Base-by-base conservation (phyloP, 2,797 vertebrate genomes). In the Antennarius maculatus region DNA sequence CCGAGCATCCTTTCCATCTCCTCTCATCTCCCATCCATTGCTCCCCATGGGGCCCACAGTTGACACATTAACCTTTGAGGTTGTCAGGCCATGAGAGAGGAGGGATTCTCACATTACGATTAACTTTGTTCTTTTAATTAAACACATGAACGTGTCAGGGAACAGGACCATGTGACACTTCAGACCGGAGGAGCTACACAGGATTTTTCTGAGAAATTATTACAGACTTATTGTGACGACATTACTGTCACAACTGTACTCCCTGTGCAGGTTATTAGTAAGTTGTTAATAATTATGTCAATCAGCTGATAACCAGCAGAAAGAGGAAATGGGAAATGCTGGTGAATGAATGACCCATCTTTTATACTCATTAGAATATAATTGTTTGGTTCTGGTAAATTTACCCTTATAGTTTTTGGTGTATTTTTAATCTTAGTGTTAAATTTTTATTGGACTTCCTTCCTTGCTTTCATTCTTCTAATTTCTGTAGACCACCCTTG, bases 41-140 rank as follows among this genome's bases (percentile, higher is more conserved):
- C 80, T 81, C 84, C 82, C 81, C 81, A 83, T 57, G 82, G 82
- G 82, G 84, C 69, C 62, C 43, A 7, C 41, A 9, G 84, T 88
- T 87, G 89, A 89, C 88, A 90, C 76, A 60, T 86, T 92, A 89
- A 92, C 91, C 90, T 93, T 92, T 91, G 84, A 88, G 91, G 87
- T 86, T 91, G 89, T 88, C 88, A 88, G 81, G 77, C 79, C 84
- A 87, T 58, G 80, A 85, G 79, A 80, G 66, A 62, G 76, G 62
- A 84, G 83, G 86, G 76, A 80, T 90, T 88, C 86, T 88, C 92
- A 91, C 88, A 82, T 87, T 88, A 80, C 64, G 78, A 86, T 90
- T 87, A 83, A 87, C 84, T 83, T 77, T 68, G 69, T 81, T 74
- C 78, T 77, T 83, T 84, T 92, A 89, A 92, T 92, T 90, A 87